Evolutionary conservation across 30 jellyfish, hydroid and myxozoan species (phyloP).

Genomic region (Morbakka virulenta): DNA sequence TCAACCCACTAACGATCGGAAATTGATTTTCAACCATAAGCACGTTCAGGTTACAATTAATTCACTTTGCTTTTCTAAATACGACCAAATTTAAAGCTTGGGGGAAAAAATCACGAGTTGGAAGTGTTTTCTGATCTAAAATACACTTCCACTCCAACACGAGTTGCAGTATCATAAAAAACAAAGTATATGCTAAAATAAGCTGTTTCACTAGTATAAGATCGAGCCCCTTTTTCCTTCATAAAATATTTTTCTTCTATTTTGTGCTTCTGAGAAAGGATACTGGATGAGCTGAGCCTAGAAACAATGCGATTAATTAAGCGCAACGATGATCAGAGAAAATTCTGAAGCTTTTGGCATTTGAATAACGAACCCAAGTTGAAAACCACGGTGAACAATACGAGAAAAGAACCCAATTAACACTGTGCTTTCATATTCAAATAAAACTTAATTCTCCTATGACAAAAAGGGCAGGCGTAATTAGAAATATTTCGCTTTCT

Average conservation of each 20-base stretch:
- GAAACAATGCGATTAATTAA: not conserved
- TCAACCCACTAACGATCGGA: not conserved
- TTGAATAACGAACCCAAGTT: not conserved
- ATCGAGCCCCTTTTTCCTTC: no score
- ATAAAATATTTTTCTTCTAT: no score
- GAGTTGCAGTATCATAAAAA: no score
- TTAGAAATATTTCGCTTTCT: not conserved
- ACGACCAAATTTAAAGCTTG: no score
- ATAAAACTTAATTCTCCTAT: not conserved
- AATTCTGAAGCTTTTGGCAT: not conserved
- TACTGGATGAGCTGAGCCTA: no score
- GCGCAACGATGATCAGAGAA: not conserved
- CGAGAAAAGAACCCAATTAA: not conserved
- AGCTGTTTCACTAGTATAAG: no score
- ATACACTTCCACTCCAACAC: no score
- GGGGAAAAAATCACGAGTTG: no score
- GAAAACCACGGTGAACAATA: not conserved
- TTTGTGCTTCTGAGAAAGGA: no score
- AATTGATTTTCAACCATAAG: not conserved
- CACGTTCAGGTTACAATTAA: not conserved
- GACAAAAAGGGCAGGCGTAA: not conserved
- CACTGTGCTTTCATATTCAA: not conserved
- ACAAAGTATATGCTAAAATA: no score
- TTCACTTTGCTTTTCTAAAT: no score
- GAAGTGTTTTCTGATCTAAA: no score